Evolutionary conservation across 2,888 invertebrate species (phyloP).

Genomic region (Zhengitettix transpicula): DNA sequence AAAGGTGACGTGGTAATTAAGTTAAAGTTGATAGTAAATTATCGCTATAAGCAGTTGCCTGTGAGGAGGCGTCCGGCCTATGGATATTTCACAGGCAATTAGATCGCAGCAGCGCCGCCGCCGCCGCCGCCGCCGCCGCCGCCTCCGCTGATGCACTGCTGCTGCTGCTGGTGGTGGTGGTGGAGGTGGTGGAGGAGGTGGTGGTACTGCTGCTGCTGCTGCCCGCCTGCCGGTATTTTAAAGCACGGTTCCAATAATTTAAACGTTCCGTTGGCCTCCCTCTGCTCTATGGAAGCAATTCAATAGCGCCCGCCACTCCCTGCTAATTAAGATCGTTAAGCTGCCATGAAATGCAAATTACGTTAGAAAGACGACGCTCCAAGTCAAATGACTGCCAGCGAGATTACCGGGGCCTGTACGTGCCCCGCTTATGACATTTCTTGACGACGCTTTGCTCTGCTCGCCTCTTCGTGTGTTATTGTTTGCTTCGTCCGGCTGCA

Average conservation of each 20-base stretch:
- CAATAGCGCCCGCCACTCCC: conserved; percentile 13
- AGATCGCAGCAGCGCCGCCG: too few species aligned
- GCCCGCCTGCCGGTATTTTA: background rate
- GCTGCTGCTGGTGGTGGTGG: background rate
- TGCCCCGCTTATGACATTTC: conserved; percentile 1
- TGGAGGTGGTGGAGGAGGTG: background rate
- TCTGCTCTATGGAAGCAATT: conserved; percentile 1
- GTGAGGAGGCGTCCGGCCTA: too few species aligned
- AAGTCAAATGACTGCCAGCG: conserved; percentile 1
- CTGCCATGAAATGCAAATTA: conserved; percentile 27
- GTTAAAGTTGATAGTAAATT: too few species aligned
- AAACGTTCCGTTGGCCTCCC: background rate
- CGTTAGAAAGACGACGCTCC: conserved; percentile 15
- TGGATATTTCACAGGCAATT: too few species aligned
- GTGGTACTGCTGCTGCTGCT: background rate
- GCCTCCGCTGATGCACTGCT: too few species aligned
- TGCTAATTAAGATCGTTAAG: conserved; percentile 28
- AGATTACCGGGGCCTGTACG: background rate
- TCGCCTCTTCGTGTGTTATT: too few species aligned
- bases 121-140: too few species aligned
- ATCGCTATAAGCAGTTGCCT: too few species aligned
- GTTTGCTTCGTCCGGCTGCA: too few species aligned
- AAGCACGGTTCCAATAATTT: background rate
- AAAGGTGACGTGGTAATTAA: too few species aligned
- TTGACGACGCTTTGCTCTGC: background rate